Evolutionary conservation across 2,113 vertebrate species (phyloP).

Genomic region (Procavia capensis): DNA sequence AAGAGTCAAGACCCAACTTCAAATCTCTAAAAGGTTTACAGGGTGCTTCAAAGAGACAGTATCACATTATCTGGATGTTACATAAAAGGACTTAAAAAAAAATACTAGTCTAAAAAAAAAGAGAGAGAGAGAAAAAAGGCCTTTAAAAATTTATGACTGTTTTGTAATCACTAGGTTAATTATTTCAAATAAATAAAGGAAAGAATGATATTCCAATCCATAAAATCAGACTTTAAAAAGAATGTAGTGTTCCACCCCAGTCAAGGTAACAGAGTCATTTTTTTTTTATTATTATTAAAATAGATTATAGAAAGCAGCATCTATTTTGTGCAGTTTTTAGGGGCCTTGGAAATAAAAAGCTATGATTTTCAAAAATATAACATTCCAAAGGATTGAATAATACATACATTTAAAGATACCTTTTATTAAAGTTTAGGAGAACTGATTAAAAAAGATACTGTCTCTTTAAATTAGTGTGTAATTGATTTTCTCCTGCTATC

Average conservation of each 20-base stretch:
- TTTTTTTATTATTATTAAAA: conserved; percentile 92
- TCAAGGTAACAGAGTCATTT: conserved; percentile 90
- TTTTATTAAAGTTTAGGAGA: conserved; percentile 92
- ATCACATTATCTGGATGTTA: conserved; percentile 91
- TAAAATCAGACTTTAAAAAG: conserved; percentile 91
- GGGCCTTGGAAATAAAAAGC: conserved; percentile 93
- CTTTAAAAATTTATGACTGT: conserved; percentile 88
- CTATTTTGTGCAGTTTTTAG: conserved; percentile 94
- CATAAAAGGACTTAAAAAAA: conserved; percentile 88
- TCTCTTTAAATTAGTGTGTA: conserved; percentile 92
- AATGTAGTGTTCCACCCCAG: conserved; percentile 91
- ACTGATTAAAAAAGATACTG: conserved; percentile 92
- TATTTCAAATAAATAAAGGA: conserved; percentile 92
- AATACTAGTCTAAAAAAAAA: conserved; percentile 84
- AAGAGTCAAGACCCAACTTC: conserved; percentile 96
- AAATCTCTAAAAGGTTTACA: conserved; percentile 95
- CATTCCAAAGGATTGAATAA: conserved; percentile 92
- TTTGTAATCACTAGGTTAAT: conserved; percentile 88
- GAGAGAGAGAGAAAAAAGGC: conserved; percentile 84
- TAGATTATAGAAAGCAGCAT: conserved; percentile 94
- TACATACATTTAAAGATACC: conserved; percentile 92
- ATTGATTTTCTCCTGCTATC: conserved; percentile 92
- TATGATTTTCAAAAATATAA: conserved; percentile 93
- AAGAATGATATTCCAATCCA: conserved; percentile 89
- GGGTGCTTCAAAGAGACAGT: conserved; percentile 98